Evolutionary conservation across 2,113 vertebrate species (phyloP), one percentile per base, ranked within the genome.

Genomic region (Podiceps cristatus): DNA sequence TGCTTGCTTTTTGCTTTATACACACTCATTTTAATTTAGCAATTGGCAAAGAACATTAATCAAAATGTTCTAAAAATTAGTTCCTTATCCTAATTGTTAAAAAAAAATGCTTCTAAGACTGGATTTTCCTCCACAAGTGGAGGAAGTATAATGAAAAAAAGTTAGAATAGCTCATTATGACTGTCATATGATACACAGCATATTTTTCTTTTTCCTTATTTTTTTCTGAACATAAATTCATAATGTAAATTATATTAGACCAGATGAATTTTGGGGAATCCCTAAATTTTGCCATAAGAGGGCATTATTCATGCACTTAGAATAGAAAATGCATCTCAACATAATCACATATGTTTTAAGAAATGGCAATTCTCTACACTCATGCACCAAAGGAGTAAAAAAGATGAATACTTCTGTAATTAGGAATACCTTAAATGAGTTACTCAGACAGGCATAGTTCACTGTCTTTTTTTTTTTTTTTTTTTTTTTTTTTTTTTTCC

Each of bases 211-310:
- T 53, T 20, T 35, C 11, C 10, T 50, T 58, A 23, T 22, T 69
- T 79, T 64, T 75, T 80, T 6, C 23, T 44, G 13, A 53, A 24
- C 7, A 37, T 60, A 27, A 55, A 17, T 68, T 95, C 31, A 40
- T 71, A 45, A 59, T 87, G 11, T 64, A 64, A 75, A 72, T 87
- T 0, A 58, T 52, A 8, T 75, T 84, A 84, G 33, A 68, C 15
- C 4, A 89, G 75, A 77, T 58, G 18, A 60, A 68, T 49, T 50
- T 94, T 22, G 35, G 13, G 18, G 79, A 97, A 69, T 93, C 96
- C 60, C 84, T 96, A 42, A 60, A 91, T 91, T 96, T 96, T 97
- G 89, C 94, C 93, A 88, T 96, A 94, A 97, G 94, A 94, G 94
- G 95, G 97, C 96, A 97, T 97, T 97, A 95, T 94, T 87, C 45